Evolutionary conservation across 2,888 invertebrate genomes (phyloP).

Genomic region (Hydraecia micacea): DNA sequence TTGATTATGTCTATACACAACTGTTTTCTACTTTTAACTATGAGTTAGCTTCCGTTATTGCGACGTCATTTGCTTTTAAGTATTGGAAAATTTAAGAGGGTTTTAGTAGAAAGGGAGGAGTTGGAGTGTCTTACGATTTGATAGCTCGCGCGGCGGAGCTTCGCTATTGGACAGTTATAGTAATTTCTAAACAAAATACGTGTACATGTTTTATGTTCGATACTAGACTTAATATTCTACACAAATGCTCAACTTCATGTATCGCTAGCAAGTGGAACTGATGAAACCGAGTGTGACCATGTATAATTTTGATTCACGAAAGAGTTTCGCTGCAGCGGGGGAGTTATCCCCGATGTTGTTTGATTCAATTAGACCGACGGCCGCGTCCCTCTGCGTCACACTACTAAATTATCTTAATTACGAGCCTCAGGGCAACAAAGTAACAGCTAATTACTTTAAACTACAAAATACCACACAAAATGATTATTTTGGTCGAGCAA

Average conservation of each 20-base stretch:
- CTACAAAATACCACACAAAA: conserved; percentile 68
- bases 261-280: conserved; percentile 25
- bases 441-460: conserved; percentile 77
- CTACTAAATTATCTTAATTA: conserved; percentile 81
- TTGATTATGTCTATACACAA: conserved; percentile 63
- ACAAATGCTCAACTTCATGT: conserved; percentile 28
- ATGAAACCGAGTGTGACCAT: conserved; percentile 33
- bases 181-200: neutral
- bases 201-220: neutral
- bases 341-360: conserved; percentile 76
- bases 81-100: conserved; percentile 14
- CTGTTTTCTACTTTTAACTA: conserved; percentile 60
- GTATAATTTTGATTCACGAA: conserved; percentile 51
- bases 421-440: conserved; percentile 74
- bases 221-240: conserved; percentile 27
- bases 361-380: conserved; percentile 79
- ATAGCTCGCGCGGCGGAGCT: neutral
- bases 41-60: conserved; percentile 42
- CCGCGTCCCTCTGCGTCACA: conserved; percentile 68
- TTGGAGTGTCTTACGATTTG: neutral
- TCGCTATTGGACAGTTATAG: neutral
- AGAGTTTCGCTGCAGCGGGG: conserved; percentile 74
- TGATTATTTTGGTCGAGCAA: conserved; percentile 39
- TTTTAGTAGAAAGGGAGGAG: conserved; percentile 10
- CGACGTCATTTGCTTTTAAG: conserved; percentile 27